A percentile compares a stretch with the other conserved stretches of the same genome.
phyloP scores from a whole-genome alignment of 2,888 invertebrate genomes.

The Drosophila seclusa region DNA sequence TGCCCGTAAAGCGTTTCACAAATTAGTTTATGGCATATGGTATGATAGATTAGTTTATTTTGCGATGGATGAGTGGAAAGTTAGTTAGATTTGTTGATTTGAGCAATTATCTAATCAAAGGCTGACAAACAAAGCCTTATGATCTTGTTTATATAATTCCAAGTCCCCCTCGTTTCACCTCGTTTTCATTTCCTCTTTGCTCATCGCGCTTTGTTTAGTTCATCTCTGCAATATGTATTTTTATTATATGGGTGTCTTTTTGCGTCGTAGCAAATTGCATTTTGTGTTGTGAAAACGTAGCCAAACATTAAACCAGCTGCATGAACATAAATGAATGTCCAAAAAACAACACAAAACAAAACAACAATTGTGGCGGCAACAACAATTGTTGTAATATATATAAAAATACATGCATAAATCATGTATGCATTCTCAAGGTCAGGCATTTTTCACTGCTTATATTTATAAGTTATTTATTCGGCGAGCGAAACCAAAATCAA shows the following conservation, averaged over 20 bases:
- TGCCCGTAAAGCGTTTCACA: conserved; percentile 6
- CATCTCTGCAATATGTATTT: conserved; percentile 18
- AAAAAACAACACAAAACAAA: background rate
- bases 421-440: conserved; percentile 46
- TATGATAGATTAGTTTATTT: conserved; percentile 9
- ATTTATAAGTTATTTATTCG: conserved; percentile 10
- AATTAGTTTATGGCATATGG: background rate
- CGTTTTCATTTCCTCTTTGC: background rate
- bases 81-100: conserved; percentile 19
- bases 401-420: background rate
- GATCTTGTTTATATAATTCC: conserved; percentile 39
- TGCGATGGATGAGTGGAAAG: conserved; percentile 33
- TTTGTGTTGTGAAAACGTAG: conserved; percentile 45
- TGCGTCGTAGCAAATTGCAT: conserved; percentile 63
- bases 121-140: conserved; percentile 33
- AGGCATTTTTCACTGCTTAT: background rate
- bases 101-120: conserved; percentile 44
- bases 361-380: conserved; percentile 44
- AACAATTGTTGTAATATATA: conserved; percentile 31
- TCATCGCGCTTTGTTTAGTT: conserved; percentile 19
- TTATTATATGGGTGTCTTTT: conserved; percentile 53
- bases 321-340: conserved; percentile 49
- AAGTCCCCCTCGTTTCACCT: conserved; percentile 1
- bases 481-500: conserved; percentile 34
- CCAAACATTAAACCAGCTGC: conserved; percentile 54